These are phyloP conservation scores for Lasioglossum lativentre DNA, from an alignment of 2,888 invertebrate species.

Conservation along the genomic window DNA sequence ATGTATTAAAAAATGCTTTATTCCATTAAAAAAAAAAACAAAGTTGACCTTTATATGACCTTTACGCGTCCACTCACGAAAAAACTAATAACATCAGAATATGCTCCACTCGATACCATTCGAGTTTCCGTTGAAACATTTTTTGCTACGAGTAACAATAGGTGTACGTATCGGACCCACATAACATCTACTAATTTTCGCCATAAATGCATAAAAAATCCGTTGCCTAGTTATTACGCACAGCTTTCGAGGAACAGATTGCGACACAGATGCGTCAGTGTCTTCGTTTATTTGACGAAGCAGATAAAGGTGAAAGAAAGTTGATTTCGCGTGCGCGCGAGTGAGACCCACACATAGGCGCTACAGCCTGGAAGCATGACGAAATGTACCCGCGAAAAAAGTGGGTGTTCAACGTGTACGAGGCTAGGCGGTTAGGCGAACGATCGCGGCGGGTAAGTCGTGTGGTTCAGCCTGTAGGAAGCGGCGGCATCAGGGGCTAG, in stretches of 20 bases:
- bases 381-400: not conserved
- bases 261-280: not conserved
- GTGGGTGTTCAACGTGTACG: not conserved
- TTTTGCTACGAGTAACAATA: too few relatives aligned
- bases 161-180: too few relatives aligned
- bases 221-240: too few relatives aligned
- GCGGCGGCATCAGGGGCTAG: slow-evolving; percentile 66
- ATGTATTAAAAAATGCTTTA: too few relatives aligned
- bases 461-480: slow-evolving; percentile 64
- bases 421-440: not conserved
- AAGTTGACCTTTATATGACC: too few relatives aligned
- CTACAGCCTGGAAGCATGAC: not conserved
- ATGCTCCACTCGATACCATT: too few relatives aligned
- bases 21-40: too few relatives aligned
- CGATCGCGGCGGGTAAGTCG: slow-evolving; percentile 8
- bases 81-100: too few relatives aligned
- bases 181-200: too few relatives aligned
- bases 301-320: not conserved
- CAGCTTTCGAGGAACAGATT: not conserved
- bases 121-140: too few relatives aligned
- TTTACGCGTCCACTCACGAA: too few relatives aligned
- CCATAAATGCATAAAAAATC: too few relatives aligned
- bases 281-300: not conserved
- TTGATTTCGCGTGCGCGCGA: not conserved
- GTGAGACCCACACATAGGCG: not conserved